phyloP scores from a whole-genome alignment of 2,888 invertebrate species.

The Eupithecia dodoneata region DNA sequence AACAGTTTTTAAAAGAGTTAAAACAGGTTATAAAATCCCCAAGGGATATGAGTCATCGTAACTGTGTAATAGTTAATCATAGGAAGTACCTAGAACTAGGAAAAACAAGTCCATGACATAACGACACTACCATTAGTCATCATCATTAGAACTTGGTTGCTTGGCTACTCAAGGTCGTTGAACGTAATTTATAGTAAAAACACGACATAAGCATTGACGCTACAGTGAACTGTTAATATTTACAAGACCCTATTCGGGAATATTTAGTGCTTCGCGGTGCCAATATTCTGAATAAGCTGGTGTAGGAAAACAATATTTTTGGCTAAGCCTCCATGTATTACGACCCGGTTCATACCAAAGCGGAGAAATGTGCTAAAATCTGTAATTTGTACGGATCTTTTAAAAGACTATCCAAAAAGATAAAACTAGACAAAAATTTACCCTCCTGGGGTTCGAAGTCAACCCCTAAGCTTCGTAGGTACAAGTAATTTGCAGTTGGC shows the following conservation, averaged over 20 bases:
- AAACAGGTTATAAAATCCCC: background rate
- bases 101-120: background rate
- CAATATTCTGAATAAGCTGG: slow-evolving; percentile 17
- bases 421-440: background rate
- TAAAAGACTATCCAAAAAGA: background rate
- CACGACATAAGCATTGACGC: slow-evolving; percentile 15
- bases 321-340: background rate
- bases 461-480: too few relatives aligned
- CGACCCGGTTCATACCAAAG: background rate
- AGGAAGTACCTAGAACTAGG: background rate
- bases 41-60: background rate
- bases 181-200: slow-evolving; percentile 12
- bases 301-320: background rate
- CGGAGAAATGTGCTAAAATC: background rate
- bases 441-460: background rate
- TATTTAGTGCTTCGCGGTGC: slow-evolving; percentile 26
- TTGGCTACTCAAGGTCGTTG: slow-evolving; percentile 1
- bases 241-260: slow-evolving; percentile 13
- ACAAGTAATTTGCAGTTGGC: too few relatives aligned
- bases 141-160: background rate
- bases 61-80: background rate
- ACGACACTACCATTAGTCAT: slow-evolving; percentile 2
- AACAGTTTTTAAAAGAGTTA: background rate
- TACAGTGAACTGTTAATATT: slow-evolving; percentile 4
- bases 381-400: background rate